phyloP scores from a whole-genome alignment of 2,113 vertebrate genomes.

The Speoplatyrhinus poulsoni region DNA sequence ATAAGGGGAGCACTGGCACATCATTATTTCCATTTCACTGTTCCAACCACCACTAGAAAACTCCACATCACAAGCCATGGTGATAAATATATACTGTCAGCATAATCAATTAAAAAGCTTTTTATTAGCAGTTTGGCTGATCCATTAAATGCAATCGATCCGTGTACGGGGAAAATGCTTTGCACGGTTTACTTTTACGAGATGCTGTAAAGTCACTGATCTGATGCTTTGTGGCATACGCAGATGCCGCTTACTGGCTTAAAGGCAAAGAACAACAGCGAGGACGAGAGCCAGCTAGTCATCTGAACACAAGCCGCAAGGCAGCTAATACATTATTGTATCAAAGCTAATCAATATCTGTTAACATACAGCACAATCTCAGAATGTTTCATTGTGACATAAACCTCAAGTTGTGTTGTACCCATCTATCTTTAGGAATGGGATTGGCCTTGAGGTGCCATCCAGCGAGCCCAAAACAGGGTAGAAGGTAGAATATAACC shows the following conservation, averaged over 20 bases:
- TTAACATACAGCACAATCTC: background rate
- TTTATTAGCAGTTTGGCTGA: constrained; percentile 53
- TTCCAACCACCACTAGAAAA: constrained; percentile 14
- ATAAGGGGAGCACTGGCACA: too few species aligned
- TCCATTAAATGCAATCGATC: constrained; percentile 59
- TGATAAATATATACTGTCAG: constrained; percentile 30
- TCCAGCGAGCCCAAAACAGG: too few species aligned
- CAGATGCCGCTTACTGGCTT: constrained; percentile 33
- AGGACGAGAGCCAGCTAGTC: constrained; percentile 23
- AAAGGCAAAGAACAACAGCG: constrained; percentile 22
- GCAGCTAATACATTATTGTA: constrained; percentile 29
- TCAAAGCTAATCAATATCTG: constrained; percentile 23
- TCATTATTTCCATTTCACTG: too few species aligned
- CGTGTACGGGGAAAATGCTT: constrained; percentile 33
- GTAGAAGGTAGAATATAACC: too few species aligned
- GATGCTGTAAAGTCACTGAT: constrained; percentile 36
- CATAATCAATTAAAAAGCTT: constrained; percentile 53
- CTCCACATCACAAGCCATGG: constrained; percentile 8
- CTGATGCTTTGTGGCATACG: constrained; percentile 33
- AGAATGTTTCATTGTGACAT: constrained; percentile 8
- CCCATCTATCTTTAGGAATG: background rate
- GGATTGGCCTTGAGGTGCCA: too few species aligned
- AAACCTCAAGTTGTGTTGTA: constrained; percentile 7
- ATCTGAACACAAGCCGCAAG: constrained; percentile 44
- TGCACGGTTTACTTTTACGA: constrained; percentile 55